Conservation (phyloP, 2,113 vertebrate genomes). For the Atlantisia rogersi region DNA sequence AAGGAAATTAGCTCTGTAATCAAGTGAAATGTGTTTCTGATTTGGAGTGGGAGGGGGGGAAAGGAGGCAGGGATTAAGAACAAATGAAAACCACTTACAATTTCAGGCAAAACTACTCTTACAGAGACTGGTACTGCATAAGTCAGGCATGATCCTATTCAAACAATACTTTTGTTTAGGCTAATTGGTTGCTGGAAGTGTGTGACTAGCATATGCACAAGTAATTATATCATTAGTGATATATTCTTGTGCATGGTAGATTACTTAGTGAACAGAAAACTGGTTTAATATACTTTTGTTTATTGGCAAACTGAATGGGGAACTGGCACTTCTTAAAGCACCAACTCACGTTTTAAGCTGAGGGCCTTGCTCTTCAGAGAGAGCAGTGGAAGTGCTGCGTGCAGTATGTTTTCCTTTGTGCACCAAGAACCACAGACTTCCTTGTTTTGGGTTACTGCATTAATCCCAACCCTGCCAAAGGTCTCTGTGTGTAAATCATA, state of each 20-base stretch:
- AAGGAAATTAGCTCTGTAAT: conserved; percentile 23
- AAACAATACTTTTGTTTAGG: conserved; percentile 32
- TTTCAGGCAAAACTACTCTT: conserved; percentile 35
- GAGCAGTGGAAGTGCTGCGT: not conserved
- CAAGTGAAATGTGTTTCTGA: conserved; percentile 48
- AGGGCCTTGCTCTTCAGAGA: not conserved
- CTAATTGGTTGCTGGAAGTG: conserved; percentile 15
- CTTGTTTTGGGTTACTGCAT: not conserved
- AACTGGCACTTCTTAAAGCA: not conserved
- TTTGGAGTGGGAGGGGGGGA: not conserved
- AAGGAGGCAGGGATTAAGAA: conserved; percentile 21
- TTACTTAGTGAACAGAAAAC: not conserved
- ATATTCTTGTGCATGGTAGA: not conserved
- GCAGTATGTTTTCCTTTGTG: not conserved
- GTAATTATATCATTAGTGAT: not conserved
- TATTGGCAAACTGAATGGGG: not conserved
- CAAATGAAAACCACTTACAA: conserved; percentile 37
- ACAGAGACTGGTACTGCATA: not conserved
- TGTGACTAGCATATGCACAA: not conserved
- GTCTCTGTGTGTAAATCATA: conserved; percentile 4
- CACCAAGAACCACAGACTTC: not conserved
- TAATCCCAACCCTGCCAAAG: not conserved
- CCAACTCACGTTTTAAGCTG: not conserved
- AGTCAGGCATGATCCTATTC: conserved; percentile 21
- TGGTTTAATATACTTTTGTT: not conserved